Base-by-base conservation (phyloP, 2,797 vertebrate genomes). In the Zenarchopterus dispar region DNA sequence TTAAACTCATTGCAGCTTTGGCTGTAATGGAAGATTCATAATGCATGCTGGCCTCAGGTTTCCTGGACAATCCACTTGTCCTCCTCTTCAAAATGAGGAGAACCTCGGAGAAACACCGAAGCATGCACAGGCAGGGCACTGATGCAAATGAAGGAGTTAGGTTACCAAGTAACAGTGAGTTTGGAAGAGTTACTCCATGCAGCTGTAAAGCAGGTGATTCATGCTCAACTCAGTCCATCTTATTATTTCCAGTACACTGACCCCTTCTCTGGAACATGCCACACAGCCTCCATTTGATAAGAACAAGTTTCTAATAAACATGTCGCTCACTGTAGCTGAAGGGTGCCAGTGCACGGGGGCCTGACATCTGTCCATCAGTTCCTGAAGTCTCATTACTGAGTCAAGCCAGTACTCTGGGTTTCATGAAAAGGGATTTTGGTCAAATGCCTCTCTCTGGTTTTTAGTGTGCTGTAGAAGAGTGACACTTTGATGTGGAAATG, bases 1-100 rank as follows among this genome's bases (percentile, higher is more conserved):
- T 54, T 70, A 39, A 50, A 57, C 46, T 58, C 64, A 8, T 24
- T 62, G 49, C 78, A 48, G 70, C 63, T 50, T 49, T 17, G 54
- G 24, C 60, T 70, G 71, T 82, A 84, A 91, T 87, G 77, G 77
- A 86, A 88, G 81, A 86, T 87, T 82, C 79, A 86, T 84, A 78
- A 86, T 78, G 71, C 70, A 84, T 61, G 76, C 56, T 82, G 79
- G 83, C 73, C 79, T 72, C 52, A 39, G 67, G 91, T 93, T 92
- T 88, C 91, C 90, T 66, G 64, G 88, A 84, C 85, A 91, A 93
- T 91, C 55, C 50, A 43, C 8, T 47, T 52, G 13, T 52, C 42
- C 62, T 43, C 65, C 42, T 67, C 72, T 49, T 69, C 43, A 49
- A 52, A 75, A 50, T 56, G 67, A 84, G 70, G 64, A 56, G 60